phyloP scores from a whole-genome alignment of 2,797 vertebrate species.

The Discoglossus pictus region DNA sequence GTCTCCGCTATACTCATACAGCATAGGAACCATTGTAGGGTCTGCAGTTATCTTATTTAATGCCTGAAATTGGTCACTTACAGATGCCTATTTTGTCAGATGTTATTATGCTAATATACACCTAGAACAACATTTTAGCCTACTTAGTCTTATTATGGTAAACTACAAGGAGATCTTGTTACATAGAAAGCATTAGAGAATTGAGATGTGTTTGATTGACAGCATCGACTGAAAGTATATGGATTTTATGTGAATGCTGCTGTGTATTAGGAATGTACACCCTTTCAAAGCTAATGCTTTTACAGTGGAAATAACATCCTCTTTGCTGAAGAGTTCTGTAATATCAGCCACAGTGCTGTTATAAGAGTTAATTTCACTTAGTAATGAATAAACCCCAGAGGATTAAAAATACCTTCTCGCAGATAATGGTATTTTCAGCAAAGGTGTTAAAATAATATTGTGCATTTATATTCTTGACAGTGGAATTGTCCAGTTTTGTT shows the following conservation, averaged over 20 bases:
- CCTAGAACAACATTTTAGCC: slow-evolving; percentile 64
- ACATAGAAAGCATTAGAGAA: slow-evolving; percentile 50
- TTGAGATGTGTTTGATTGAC: slow-evolving; percentile 47
- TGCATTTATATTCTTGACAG: too few relatives aligned
- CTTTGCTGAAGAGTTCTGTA: too few relatives aligned
- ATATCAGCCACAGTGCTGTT: too few relatives aligned
- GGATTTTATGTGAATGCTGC: slow-evolving; percentile 15
- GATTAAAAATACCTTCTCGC: too few relatives aligned
- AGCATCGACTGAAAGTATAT: slow-evolving; percentile 34
- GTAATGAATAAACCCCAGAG: too few relatives aligned
- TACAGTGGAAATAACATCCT: neutral
- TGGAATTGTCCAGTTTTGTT: too few relatives aligned
- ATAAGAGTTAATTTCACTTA: too few relatives aligned
- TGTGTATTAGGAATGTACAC: slow-evolving; percentile 15
- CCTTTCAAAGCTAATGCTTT: slow-evolving; percentile 20
- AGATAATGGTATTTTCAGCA: too few relatives aligned
- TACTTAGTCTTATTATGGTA: slow-evolving; percentile 57
- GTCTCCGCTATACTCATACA: slow-evolving; percentile 63
- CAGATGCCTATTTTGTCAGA: slow-evolving; percentile 59
- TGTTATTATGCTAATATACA: slow-evolving; percentile 49
- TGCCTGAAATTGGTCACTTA: slow-evolving; percentile 63
- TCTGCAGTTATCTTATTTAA: slow-evolving; percentile 57
- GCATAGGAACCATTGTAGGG: slow-evolving; percentile 60
- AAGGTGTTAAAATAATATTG: too few relatives aligned
- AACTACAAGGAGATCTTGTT: slow-evolving; percentile 53